Base-by-base conservation (phyloP, 2,113 vertebrate species). In the Alouatta palliata region DNA sequence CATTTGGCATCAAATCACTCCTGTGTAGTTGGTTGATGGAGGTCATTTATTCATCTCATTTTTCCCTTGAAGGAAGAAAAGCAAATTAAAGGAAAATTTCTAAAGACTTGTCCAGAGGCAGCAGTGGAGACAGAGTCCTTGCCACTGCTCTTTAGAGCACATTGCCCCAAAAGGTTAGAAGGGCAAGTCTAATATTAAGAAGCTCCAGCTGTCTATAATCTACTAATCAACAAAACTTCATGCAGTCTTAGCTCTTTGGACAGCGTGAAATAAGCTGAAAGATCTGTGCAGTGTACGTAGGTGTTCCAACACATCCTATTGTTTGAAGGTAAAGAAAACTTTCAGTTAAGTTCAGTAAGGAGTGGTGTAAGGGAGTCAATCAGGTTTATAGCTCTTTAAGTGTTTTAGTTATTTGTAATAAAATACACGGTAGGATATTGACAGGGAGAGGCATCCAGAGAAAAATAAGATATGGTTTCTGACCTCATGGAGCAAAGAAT, bases 11-110 rank as follows among this genome's bases (percentile, higher is more conserved):
- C 61, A 79, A 43, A 89, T 56, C 91, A 70, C 8, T 64, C 35
- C 35, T 73, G 32, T 37, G 37, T 52, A 17, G 25, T 47, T 47
- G 30, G 37, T 86, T 94, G 73, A 94, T 56, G n/a, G 66, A 82
- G 68, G 47, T 68, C 77, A 87, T 93, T 94, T 94, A 93, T 90
- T 97, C 81, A 54, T 84, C 73, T 96, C 87, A 83, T 88, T 95
- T 90, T 95, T 52, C 45, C 87, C 47, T 85, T 73, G 56, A 52
- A 95, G 80, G 90, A 90, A 96, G 68, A 92, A 96, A 95, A 25
- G 52, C 71, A 94, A 97, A 95, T 94, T 90, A 92, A 94, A 96
- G 66, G 32, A 68, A 90, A 92, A 43, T 32, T 87, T 73, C 77
- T 96, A 92, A 92, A 85, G 64, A 87, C 47, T 81, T 90, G 47